phyloP scores from a whole-genome alignment of 2,113 vertebrate species.

The Odocoileus virginianus region DNA sequence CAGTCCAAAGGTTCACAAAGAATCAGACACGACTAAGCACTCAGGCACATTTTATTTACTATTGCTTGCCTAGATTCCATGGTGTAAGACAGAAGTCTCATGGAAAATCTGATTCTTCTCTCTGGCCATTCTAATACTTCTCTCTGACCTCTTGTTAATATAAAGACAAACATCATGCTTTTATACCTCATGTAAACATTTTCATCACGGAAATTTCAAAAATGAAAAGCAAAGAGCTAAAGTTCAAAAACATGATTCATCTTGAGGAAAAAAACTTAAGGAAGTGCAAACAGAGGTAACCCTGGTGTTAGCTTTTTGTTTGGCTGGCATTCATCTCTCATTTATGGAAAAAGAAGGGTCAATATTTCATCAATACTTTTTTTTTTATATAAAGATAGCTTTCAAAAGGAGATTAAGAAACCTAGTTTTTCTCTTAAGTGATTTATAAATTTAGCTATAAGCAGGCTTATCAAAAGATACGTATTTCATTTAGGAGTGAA shows the following conservation, averaged over 20 bases:
- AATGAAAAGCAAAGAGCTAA: background rate
- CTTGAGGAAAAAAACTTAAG: slow-evolving; percentile 5
- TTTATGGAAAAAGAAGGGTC: background rate
- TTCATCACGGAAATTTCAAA: slow-evolving; percentile 27
- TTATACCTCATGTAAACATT: background rate
- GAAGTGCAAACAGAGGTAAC: background rate
- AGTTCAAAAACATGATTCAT: slow-evolving; percentile 19
- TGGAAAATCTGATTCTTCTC: background rate
- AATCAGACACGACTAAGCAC: background rate
- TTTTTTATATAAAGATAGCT: background rate
- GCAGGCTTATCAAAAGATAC: background rate
- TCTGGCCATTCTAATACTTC: background rate
- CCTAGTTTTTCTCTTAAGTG: background rate
- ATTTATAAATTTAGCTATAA: slow-evolving; percentile 33
- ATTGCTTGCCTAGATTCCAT: background rate
- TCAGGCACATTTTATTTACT: background rate
- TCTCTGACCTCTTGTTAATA: background rate
- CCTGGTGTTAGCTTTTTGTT: slow-evolving; percentile 36
- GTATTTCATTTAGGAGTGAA: background rate
- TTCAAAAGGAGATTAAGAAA: slow-evolving; percentile 47
- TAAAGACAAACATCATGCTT: background rate
- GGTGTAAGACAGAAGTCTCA: background rate
- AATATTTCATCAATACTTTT: background rate
- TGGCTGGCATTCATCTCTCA: background rate
- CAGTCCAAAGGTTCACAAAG: background rate